These are phyloP conservation scores for Syngnathus acus DNA, from an alignment of 2,797 vertebrate species.

Conservation along the genomic window DNA sequence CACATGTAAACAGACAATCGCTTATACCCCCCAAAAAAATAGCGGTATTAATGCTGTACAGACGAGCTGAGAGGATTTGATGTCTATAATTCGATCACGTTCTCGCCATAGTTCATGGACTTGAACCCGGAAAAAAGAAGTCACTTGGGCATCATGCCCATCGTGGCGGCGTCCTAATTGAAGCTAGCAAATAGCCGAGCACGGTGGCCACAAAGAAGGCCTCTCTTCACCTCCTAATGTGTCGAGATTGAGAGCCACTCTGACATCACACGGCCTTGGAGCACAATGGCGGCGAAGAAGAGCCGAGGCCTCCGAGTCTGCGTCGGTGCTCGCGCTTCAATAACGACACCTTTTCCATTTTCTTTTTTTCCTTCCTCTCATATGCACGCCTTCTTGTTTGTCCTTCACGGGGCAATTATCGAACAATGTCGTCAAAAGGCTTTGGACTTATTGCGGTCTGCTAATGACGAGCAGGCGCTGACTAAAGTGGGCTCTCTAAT, in stretches of 20 bases:
- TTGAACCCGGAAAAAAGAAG: not conserved
- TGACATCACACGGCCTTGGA: constrained; percentile 56
- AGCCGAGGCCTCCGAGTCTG: constrained; percentile 42
- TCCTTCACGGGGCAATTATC: constrained; percentile 67
- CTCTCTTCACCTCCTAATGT: constrained; percentile 44
- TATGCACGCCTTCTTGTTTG: constrained; percentile 49
- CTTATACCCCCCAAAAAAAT: no score
- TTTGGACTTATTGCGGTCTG: constrained; percentile 51
- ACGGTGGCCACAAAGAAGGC: constrained; percentile 42
- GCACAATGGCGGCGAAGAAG: constrained; percentile 30
- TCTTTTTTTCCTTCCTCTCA: no score
- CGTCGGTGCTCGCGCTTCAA: constrained; percentile 44
- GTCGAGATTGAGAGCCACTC: constrained; percentile 31
- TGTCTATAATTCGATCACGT: no score
- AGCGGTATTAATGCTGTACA: no score
- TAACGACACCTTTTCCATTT: not conserved
- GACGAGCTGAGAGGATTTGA: no score
- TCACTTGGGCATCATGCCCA: not conserved
- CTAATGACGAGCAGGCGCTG: constrained; percentile 65
- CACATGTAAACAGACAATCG: no score
- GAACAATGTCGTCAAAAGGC: constrained; percentile 63
- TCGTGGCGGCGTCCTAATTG: not conserved
- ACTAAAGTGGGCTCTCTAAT: constrained; percentile 58
- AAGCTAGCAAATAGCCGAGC: not conserved
- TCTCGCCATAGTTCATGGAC: not conserved